phyloP scores from a whole-genome alignment of 1,140 invertebrate species.

The Trigoniulus corallinus region DNA sequence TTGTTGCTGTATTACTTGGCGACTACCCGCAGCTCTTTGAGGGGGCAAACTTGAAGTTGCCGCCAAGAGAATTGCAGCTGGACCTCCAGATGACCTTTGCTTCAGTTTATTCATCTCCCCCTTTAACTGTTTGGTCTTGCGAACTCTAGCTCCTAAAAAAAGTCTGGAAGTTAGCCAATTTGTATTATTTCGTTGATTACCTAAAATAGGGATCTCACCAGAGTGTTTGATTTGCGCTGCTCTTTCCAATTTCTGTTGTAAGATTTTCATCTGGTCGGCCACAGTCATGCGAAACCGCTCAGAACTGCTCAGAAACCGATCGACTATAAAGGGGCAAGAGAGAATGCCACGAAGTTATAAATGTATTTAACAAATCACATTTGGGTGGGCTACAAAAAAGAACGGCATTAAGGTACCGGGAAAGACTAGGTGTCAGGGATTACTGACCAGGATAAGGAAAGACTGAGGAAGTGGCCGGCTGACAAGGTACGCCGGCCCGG shows the following conservation, averaged over 20 bases:
- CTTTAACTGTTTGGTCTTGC: conserved; percentile 18
- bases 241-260: conserved; percentile 25
- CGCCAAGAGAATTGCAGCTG: not conserved
- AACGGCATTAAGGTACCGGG: too few species aligned
- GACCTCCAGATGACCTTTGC: not conserved
- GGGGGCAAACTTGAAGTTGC: not conserved
- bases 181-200: too few species aligned
- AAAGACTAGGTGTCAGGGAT: too few species aligned
- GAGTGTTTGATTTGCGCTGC: conserved; percentile 8
- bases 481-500: too few species aligned
- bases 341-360: too few species aligned
- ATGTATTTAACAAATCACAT: too few species aligned
- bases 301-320: not conserved
- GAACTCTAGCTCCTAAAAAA: conserved; percentile 12
- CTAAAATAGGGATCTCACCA: too few species aligned
- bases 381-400: too few species aligned
- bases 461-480: too few species aligned
- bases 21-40: too few species aligned
- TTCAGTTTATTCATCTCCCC: conserved; percentile 26
- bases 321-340: not conserved
- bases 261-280: conserved; percentile 26
- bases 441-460: too few species aligned
- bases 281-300: conserved; percentile 13
- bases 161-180: too few species aligned
- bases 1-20: not conserved